Percentiles rank a stretch among this genome's conserved stretches.
Evolutionary conservation across 2,888 invertebrate genomes (phyloP).

Genomic region (Machimus atricapillus): DNA sequence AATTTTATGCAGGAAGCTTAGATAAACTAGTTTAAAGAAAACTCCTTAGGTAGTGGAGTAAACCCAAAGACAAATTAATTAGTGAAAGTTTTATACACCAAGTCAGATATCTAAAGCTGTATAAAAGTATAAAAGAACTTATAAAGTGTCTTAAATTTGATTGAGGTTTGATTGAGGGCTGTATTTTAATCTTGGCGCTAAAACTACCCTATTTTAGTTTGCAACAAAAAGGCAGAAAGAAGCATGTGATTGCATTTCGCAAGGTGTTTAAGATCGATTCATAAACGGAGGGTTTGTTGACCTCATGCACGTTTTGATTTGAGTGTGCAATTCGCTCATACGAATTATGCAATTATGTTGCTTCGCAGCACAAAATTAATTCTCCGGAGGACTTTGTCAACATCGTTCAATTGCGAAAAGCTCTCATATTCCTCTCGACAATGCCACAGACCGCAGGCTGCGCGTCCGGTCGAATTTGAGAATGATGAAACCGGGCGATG

Average conservation of each 20-base stretch:
- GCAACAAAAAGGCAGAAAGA: too few relatives aligned
- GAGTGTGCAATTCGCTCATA: not conserved
- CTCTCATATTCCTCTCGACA: not conserved
- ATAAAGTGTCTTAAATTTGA: too few relatives aligned
- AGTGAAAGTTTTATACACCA: too few relatives aligned
- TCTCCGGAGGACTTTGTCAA: not conserved
- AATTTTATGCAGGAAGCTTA: too few relatives aligned
- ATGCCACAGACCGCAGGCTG: not conserved
- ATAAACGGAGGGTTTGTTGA: not conserved
- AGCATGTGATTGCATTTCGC: not conserved
- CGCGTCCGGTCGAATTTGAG: not conserved
- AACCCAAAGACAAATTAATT: too few relatives aligned
- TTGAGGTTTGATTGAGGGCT: too few relatives aligned
- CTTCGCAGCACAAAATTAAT: not conserved
- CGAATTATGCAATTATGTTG: not conserved
- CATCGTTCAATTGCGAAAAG: not conserved
- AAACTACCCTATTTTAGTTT: too few relatives aligned
- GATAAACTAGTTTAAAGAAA: too few relatives aligned
- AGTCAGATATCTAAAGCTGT: too few relatives aligned
- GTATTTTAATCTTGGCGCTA: too few relatives aligned
- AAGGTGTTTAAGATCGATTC: not conserved
- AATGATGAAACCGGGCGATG: not conserved
- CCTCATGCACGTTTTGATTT: not conserved
- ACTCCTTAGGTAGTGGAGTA: too few relatives aligned
- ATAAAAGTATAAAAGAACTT: too few relatives aligned